Base-by-base conservation (phyloP, 2,113 vertebrate genomes). In the Pseudorectes ferrugineus region DNA sequence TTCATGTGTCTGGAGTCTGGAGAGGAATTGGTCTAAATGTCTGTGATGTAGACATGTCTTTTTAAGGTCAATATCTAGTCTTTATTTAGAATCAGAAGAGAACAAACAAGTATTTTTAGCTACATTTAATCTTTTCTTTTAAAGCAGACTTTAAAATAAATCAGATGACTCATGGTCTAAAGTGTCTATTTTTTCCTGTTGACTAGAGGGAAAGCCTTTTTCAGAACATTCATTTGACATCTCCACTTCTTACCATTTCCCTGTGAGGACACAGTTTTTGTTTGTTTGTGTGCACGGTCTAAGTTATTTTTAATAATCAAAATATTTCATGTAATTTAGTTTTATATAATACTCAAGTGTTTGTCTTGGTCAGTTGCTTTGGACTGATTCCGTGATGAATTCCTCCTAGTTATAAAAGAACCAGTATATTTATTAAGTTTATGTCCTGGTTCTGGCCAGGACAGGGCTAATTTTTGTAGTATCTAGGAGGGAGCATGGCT, bases 251-350 rank as follows among this genome's bases (percentile, higher is more conserved):
- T 84, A 54, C 4, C 21, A 18, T 15, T 77, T 13, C 19, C 5
- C 35, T 51, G 2, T 19, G 8, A 70, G 6, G 14, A 35, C 14
- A 59, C 2, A 3, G 0, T n/a, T 74, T 65, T 67, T 54, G 6
- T 52, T 22, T 62, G 2, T 38, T 46, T 66, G 11, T 57, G 8
- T 62, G 24, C 31, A 8, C 45, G 4, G 4, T 29, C 38, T 40
- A 9, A 48, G 0, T 6, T 13, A 36, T 28, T 61, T 35, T 57
- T 66, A 12, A 48, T 19, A 36, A 36, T 26, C 8, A 43, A 82
- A 84, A 24, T 19, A 49, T 26, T 43, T 54, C 0, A 17, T n/a
- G 3, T 2, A 22, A 52, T 71, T 75, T 62, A 62, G 12, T 68
- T 80, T 33, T 42, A 28, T 24, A 76, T 49, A 22, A 22, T 28